A percentile compares a stretch with the other conserved stretches of the same genome.
Conservation (phyloP, 2,797 vertebrate genomes). For the Falco concolor region DNA sequence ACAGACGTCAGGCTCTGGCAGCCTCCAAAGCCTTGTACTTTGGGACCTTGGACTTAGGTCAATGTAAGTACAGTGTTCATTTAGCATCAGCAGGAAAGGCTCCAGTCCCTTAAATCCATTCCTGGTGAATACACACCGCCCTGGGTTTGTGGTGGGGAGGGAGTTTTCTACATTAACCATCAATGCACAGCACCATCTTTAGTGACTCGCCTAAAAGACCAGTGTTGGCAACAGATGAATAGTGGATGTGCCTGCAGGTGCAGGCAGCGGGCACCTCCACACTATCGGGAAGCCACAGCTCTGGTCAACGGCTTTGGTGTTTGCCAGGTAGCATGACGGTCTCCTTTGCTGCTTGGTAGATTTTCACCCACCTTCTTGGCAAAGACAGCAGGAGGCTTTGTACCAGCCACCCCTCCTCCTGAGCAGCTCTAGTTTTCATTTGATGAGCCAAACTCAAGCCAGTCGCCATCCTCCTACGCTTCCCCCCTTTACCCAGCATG, state of each 20-base stretch:
- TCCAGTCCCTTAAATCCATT: background rate
- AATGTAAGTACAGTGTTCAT: background rate
- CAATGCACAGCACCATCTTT: fast-evolving
- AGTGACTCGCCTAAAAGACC: background rate
- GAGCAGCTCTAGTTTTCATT: background rate
- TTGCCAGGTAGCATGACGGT: background rate
- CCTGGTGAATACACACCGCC: background rate
- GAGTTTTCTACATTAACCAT: background rate
- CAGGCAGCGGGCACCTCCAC: background rate
- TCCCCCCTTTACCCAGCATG: fast-evolving
- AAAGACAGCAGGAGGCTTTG: background rate
- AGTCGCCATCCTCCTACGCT: fast-evolving
- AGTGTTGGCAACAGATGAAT: background rate
- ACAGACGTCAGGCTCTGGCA: background rate
- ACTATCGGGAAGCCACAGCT: background rate
- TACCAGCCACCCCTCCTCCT: background rate
- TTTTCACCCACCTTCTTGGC: background rate
- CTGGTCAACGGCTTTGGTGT: background rate
- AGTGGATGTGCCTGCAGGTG: too few species aligned
- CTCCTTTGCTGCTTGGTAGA: background rate
- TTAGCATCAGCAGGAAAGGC: background rate
- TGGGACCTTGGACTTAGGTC: background rate
- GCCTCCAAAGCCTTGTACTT: background rate
- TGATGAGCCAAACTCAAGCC: background rate
- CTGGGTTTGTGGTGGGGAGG: background rate